Percentiles rank a stretch among this genome's conserved stretches.
These are phyloP conservation scores for Drosophila dives DNA, from an alignment of 2,888 invertebrate genomes.

Conservation along the genomic window DNA sequence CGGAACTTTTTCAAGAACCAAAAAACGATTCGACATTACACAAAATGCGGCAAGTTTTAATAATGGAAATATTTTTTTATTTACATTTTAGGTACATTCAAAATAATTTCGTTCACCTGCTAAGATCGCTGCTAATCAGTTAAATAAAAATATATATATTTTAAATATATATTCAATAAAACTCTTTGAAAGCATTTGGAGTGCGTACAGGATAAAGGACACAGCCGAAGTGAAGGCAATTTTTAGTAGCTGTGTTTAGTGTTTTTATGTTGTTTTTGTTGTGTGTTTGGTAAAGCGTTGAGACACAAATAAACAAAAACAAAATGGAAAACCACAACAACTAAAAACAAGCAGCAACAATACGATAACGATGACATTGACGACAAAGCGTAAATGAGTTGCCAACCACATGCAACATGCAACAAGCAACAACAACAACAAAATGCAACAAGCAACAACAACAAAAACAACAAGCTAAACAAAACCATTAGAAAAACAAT, in stretches of 20 bases:
- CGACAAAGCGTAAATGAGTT: constrained; percentile 65
- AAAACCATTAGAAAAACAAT: constrained; percentile 55
- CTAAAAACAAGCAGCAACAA: constrained; percentile 24
- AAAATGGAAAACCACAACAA: constrained; percentile 28
- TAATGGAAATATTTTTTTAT: not conserved
- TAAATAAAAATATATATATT: not conserved
- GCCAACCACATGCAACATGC: constrained; percentile 51
- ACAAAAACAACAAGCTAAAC: constrained; percentile 17
- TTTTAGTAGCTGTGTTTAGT: not conserved
- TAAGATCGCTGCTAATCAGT: not conserved
- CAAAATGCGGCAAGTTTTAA: not conserved
- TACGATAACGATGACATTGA: constrained; percentile 46
- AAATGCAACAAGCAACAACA: not conserved
- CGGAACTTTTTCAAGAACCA: not conserved
- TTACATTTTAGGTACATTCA: not conserved
- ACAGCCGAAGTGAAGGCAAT: not conserved
- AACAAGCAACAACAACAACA: constrained; percentile 20
- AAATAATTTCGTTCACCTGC: not conserved
- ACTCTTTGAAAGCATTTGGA: not conserved
- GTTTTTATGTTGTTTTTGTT: constrained; percentile 7
- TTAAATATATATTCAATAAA: not conserved
- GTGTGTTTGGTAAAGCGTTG: constrained; percentile 39
- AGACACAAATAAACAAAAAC: constrained; percentile 21
- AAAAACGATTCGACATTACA: not conserved
- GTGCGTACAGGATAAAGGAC: not conserved